Evolutionary conservation across 2,888 invertebrate genomes (phyloP), one percentile per base, ranked within the genome.

Genomic region (Cephus spinipes): DNA sequence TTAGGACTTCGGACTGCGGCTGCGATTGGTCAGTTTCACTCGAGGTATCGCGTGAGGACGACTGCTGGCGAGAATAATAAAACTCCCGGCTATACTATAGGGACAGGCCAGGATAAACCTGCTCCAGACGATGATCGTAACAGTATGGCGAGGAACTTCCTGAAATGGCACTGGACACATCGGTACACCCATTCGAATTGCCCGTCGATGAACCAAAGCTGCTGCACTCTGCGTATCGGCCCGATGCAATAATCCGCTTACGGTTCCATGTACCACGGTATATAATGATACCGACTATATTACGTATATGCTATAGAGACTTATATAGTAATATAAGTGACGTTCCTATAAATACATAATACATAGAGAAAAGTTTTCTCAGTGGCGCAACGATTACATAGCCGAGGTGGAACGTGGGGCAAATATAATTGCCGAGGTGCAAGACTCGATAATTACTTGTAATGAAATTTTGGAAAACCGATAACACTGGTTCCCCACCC

Each of bases 401-500:
- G 55, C 55, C 9, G 55, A 55, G 23, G 9, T 55, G 2, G 55
- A 9, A 55, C 23, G 55, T 2, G 55, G 23, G 0, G 55, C 23
- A 9, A 55, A 23, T 55, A 23, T 55, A 23, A 55, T 55, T 55
- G 55, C 55, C 2, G 55, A 55, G 55, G 55, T 55, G 55, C 23
- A 23, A 55, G 55, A 23, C 23, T 55, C 23, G 55, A 55, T 55
- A 55, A 55, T 55, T 55, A 55, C 55, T 23, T 23, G 23, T 55
- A 55, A 55, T 55, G 55, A 55, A 55, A 55, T 55, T 23, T 55
- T 55, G 55, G 55, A 55, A 9, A 55, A 79, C 77, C 76, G 79
- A 81, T 83, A 82, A 81, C 78, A 73, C 33, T 34, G 34, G 68
- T 69, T 35, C 55, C 23, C 73, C 36, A 4, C 6, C 73, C 35